Evolutionary conservation across 2,888 invertebrate genomes (phyloP), one percentile per base, ranked within the genome.

Genomic region (Polyploca ridens): DNA sequence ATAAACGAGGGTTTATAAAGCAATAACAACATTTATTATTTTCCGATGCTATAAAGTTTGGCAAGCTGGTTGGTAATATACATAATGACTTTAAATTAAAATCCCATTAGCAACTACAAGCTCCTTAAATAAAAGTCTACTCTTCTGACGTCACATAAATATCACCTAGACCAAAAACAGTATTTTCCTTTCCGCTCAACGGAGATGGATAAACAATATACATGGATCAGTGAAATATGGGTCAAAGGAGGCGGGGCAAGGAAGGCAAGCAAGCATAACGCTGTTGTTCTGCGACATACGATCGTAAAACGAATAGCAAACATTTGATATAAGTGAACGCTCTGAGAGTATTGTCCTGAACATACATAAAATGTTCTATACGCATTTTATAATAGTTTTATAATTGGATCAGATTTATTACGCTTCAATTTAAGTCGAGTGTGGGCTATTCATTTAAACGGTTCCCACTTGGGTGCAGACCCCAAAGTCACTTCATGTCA

Each of bases 161-260:
- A 49, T 19, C 54, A 54, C 10, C 54, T 54, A 19, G 19, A 54
- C 54, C 19, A 54, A 54, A 16, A 54, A 54, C 16, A 16, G 49
- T 49, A 49, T 49, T 54, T 54, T 49, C 46, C 14, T 46, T 54
- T 54, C 54, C 19, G 54, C 54, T 54, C 54, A 54, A 19, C 54
- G 54, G 54, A 54, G 54, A 54, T 54, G 7, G 49, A 49, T 49
- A 49, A 41, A 41, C 41, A 41, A 54, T 54, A 54, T 54, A 54
- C 54, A 10, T 54, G 54, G 54, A 54, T 54, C 54, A 54, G 19
- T 54, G 54, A 54, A 54, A 54, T 54, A 54, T 54, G 54, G 54
- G 54, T 54, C 54, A 54, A 54, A 54, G 54, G 54, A 54, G 54
- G 54, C 54, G 54, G 54, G 54, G 54, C 54, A 54, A 8, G 54